Base-by-base conservation (phyloP, 2,113 vertebrate genomes). In the Canis aureus region DNA sequence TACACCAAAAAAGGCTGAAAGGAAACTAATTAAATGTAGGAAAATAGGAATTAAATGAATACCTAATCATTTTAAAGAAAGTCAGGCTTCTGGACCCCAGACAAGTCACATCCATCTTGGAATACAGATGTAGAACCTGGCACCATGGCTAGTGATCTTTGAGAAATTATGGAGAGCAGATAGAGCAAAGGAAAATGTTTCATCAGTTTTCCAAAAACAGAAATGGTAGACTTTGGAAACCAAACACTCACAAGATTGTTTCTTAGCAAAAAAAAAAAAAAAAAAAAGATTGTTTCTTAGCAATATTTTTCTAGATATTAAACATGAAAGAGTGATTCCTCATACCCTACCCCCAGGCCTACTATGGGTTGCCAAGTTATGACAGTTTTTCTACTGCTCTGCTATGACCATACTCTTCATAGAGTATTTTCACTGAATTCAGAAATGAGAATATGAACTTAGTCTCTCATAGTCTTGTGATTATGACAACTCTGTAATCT, bases 401-500 rank as follows among this genome's bases (percentile, higher is more conserved):
- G 29, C 13, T 79, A 43, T 43, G 38, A 55, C 0, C 17, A 55
- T 49, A 51, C 23, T 71, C 35, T n/a, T 53, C 29, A 27, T 11
- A 49, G 49, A 89, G 20, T 32, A 84, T 43, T 92, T 64, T 91
- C 67, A 53, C 15, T 81, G 10, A 93, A 79, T 29, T 60, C 16
- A 82, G 49, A 53, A 69, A 66, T 19, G 11, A 86, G 19, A 87
- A 35, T 71, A 20, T 66, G 57, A 83, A 25, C 71, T 57, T 71
- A 43, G 12, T 82, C 32, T 89, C 64, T 76, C 12, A 76, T 55
- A 49, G 35, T 13, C 1, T 95, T 84, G 29, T 51, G 49, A 67
- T 86, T 73, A 69, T 35, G 35, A 93, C 15, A 94, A 90, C 32
- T 62, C 35, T 55, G 66, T 57, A 43, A 83, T 27, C 22, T 94